Base-by-base conservation (phyloP, 2,888 invertebrate genomes). In the Andrena praecox region DNA sequence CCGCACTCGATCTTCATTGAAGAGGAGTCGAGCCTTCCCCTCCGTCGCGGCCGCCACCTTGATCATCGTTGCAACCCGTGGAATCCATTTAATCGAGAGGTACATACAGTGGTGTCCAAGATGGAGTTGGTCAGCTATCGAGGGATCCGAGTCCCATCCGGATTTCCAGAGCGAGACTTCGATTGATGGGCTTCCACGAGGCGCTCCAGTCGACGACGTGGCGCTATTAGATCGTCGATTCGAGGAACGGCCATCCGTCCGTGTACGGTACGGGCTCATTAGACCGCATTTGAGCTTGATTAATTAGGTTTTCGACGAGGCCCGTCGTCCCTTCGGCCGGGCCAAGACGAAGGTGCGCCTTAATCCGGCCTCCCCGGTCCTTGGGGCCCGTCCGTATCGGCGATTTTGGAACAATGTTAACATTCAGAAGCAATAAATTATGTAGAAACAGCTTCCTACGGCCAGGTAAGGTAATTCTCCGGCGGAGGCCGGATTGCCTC, bases 401-500 rank as follows among this genome's bases (percentile, higher is more conserved):
- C 78, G 87, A 89, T 89, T 89, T 87, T 88, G 86, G 90, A 92
- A 92, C 90, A 91, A 91, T 90, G 87, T 85, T 71, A n/a, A 68
- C 77, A 90, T 91, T 89, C 87, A 89, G 89, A 89, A 89, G 91
- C 88, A 88, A 92, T 92, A 92, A 91, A 92, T 92, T 92, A 92
- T 90, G 85, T 85, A 85, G 88, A 91, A 91, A 88, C 85, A 77
- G 86, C 81, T 86, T 62, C 80, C 70, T 72, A 73, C 68, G 60
- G 48, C 42, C 91, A 90, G 91, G 91, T 91, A 90, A 86, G 82
- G 85, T 77, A 75, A 69, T 69, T 81, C 79, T 78, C 62, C 54
- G 48, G 8, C 1, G 29, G 74, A 69, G 62, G 64, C 12, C 67
- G 67, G 79, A 79, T 86, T 80, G 84, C 84, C 86, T 87, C 82